Evolutionary conservation across 2,797 vertebrate genomes (phyloP).

Genomic region (Myripristis murdjan): DNA sequence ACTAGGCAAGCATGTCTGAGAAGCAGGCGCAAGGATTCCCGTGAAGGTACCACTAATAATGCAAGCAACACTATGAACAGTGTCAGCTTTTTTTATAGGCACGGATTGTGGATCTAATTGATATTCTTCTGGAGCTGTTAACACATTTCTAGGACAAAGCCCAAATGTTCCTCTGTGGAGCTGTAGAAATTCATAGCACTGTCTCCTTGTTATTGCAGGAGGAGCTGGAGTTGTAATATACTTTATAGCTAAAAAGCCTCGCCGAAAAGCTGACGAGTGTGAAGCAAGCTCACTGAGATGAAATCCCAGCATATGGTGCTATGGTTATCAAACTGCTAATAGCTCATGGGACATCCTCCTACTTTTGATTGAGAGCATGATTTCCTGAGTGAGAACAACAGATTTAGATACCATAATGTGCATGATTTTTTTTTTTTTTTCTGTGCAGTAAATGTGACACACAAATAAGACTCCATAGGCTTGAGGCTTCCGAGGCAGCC

Average conservation of each 20-base stretch:
- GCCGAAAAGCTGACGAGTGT: conserved; percentile 28
- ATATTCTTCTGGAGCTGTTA: conserved; percentile 47
- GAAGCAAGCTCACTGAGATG: conserved; percentile 43
- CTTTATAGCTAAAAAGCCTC: conserved; percentile 54
- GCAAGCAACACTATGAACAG: conserved; percentile 10
- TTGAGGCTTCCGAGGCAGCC: neutral
- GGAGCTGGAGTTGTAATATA: conserved; percentile 38
- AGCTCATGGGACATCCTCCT: conserved; percentile 34
- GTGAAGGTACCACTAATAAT: conserved; percentile 1
- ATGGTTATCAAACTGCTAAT: conserved; percentile 42
- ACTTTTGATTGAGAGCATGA: conserved; percentile 18
- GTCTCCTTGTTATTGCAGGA: conserved; percentile 37
- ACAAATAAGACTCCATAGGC: conserved; percentile 2
- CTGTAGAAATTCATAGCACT: conserved; percentile 52
- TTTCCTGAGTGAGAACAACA: conserved; percentile 16
- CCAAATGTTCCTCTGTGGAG: conserved; percentile 49
- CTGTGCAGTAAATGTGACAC: conserved; percentile 1
- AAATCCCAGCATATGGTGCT: conserved; percentile 33
- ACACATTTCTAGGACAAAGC: conserved; percentile 59
- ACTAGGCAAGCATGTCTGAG: neutral
- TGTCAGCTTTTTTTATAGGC: conserved; percentile 24
- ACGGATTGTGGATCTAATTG: conserved; percentile 41
- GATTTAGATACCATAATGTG: neutral
- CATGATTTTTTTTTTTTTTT: conserved; percentile 11
- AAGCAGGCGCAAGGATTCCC: conserved; percentile 11